Base-by-base conservation (phyloP, 2,888 invertebrate species). In the Crocallis elinguaria region DNA sequence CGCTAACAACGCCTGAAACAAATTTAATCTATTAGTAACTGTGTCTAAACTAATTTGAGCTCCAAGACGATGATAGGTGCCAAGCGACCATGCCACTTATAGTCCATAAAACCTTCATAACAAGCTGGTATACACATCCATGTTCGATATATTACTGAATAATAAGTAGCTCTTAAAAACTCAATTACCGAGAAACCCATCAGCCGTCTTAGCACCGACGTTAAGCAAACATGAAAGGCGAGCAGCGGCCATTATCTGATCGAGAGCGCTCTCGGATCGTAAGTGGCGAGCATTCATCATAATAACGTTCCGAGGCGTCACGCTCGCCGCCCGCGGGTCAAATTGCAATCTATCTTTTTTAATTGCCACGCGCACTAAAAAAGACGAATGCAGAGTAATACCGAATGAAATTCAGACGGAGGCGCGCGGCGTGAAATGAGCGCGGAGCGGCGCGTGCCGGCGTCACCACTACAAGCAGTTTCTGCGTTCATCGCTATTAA, bases 291-390 rank as follows among this genome's bases (percentile, higher is more conserved):
- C 82, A 86, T 89, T 84, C 84, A 86, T 88, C 87, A 90, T 89
- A 86, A 87, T 84, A 85, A 86, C 81, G 83, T 82, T 78, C 73
- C 58, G 73, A 77, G 74, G 75, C 86, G 90, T 89, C 87, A 90
- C 86, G 89, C 82, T 82, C 70, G 70, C 74, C 80, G 85, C 83
- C 71, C 82, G 83, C 85, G 77, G 90, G 89, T 91, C 90, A 89
- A 83, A 79, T 84, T 77, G 89, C 88, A 86, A 89, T 89, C 86
- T 82, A 87, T 89, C 88, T 89, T 88, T 87, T 88, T 86, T 90
- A 90, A 90, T 90, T 89, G 85, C 87, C 72, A 64, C 70, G 74
- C 73, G 81, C 78, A 77, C 82, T 83, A 82, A 86, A 87, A 54
- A 84, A 84, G 76, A 74, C 76, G 73, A 82, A 77, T 74, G 75